Base-by-base conservation (phyloP, 2,888 invertebrate genomes). In the Dioctria linearis region DNA sequence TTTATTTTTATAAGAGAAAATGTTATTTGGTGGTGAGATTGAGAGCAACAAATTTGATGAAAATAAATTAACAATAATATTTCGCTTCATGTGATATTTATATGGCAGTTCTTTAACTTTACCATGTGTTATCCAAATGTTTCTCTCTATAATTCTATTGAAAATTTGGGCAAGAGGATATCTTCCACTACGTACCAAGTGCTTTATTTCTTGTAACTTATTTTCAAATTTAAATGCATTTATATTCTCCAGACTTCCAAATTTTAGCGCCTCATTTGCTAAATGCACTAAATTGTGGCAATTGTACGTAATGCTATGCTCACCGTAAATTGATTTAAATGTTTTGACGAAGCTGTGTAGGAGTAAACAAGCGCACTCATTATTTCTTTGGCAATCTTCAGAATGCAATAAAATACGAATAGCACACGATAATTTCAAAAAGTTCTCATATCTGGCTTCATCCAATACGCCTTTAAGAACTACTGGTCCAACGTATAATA, bases 241-340 rank as follows among this genome's bases (percentile, higher is more conserved):
- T 85, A 83, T 84, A 82, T 71, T 84, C 83, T 83, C 85, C 85
- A 83, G 81, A 83, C 84, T 83, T 66, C 78, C 76, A 73, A 51
- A 51, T 9, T 11, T 6, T 51, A 51, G 11, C 8, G 51, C 51
- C 11, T 51, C 51, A 6, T 51, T 6, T 9, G 51, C 51, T 51
- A 51, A 51, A 11, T 51, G 51, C 11, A 11, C 11, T 51, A 51
- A 51, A 51, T 11, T 9, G 11, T 51, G 51, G 11, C 6, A 51
- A 51, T 51, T 51, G 11, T 51, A 51, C 25, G 25, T 25, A 25
- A 25, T 25, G 25, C 25, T 25, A 25, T 25, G 25, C 25, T 25
- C 25, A 25, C 6, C 8, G 6, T 51, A 51, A 51, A 51, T 51
- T 2, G 6, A 51, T 51, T 11, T 51, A 11, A 51, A 51, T 51